phyloP scores from a whole-genome alignment of 2,797 vertebrate genomes.

The Myotis planiceps region DNA sequence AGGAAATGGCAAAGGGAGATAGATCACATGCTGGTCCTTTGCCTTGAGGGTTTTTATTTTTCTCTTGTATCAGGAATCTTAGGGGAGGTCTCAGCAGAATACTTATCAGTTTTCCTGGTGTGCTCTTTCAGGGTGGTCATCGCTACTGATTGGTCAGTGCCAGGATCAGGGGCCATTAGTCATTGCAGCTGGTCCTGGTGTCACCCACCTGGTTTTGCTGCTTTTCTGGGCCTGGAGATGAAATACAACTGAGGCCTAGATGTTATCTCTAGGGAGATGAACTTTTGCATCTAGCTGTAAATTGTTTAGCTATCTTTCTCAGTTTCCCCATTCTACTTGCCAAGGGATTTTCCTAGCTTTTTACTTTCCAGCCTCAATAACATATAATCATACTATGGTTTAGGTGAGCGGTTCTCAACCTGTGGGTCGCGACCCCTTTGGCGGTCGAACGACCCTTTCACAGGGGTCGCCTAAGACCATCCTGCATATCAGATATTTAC shows the following conservation, averaged over 20 bases:
- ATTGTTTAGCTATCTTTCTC: neutral
- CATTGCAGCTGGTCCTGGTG: neutral
- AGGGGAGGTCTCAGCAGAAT: neutral
- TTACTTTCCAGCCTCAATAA: neutral
- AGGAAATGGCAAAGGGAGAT: neutral
- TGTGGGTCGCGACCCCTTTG: too few species aligned
- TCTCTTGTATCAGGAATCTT: neutral
- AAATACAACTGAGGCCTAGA: neutral
- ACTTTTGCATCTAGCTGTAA: neutral
- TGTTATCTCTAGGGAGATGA: neutral
- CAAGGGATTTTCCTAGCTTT: neutral
- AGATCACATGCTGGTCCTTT: neutral
- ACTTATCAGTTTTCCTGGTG: neutral
- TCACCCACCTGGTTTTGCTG: neutral
- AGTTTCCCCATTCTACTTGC: neutral
- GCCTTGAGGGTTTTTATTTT: neutral
- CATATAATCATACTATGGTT: neutral
- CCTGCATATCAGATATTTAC: too few species aligned
- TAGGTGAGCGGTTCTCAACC: neutral
- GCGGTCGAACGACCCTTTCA: too few species aligned
- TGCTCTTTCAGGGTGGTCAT: neutral
- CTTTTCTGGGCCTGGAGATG: neutral
- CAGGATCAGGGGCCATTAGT: neutral
- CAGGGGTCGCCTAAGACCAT: too few species aligned
- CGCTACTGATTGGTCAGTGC: neutral